A percentile compares a stretch with the other conserved stretches of the same genome.
Conservation (phyloP, 2,888 invertebrate genomes). For the Andrena hattorfiana region DNA sequence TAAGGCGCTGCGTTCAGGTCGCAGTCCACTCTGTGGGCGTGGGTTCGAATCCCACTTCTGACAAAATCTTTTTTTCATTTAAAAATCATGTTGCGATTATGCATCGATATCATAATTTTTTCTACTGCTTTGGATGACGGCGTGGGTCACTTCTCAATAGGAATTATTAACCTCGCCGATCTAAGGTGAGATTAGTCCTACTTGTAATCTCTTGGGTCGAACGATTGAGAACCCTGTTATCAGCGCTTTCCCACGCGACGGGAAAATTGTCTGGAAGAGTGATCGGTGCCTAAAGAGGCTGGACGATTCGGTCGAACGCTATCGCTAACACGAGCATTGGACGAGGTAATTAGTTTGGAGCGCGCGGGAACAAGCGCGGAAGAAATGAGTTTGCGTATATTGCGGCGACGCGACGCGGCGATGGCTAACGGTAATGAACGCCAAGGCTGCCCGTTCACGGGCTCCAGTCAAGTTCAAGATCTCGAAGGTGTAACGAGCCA, state of each 20-base stretch:
- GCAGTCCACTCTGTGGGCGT: conserved; percentile 93
- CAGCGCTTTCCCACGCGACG: conserved; percentile 50
- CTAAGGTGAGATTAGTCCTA: not conserved
- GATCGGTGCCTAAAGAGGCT: not conserved
- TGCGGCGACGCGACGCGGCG: conserved; percentile 54
- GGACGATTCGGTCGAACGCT: conserved; percentile 11
- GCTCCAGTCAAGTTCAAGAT: conserved; percentile 68
- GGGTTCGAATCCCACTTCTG: conserved; percentile 94
- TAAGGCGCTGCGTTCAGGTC: conserved; percentile 94
- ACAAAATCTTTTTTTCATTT: conserved; percentile 84
- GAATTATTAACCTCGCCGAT: not conserved
- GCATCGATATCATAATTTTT: not conserved
- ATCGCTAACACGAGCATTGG: conserved; percentile 14
- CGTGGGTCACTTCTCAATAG: not conserved
- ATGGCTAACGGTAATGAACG: conserved; percentile 71
- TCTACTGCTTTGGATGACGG: no score
- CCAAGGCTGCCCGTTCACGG: conserved; percentile 55
- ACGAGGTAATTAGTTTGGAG: conserved; percentile 54
- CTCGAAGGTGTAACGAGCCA: conserved; percentile 22
- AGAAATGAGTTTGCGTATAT: conserved; percentile 51
- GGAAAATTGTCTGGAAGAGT: not conserved
- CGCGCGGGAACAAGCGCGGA: conserved; percentile 32
- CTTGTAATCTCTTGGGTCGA: conserved; percentile 12
- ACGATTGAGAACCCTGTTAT: conserved; percentile 51
- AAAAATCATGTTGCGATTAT: not conserved